Evolutionary conservation across 2,888 invertebrate species (phyloP).

Genomic region (Morpho deidamia): DNA sequence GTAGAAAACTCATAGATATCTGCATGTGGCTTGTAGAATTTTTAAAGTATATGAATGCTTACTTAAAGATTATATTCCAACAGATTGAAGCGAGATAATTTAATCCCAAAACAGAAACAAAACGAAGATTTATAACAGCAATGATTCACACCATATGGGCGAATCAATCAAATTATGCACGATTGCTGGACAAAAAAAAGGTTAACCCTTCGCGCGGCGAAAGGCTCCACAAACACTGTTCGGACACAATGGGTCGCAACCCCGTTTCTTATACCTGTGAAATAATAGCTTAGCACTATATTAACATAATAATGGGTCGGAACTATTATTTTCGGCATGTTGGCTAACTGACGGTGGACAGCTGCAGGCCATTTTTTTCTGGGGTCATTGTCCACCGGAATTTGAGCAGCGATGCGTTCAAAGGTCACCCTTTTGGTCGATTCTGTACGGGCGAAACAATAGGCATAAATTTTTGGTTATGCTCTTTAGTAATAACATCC

Average conservation of each 20-base stretch:
- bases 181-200: constrained; percentile 44
- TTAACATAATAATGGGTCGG: constrained; percentile 71
- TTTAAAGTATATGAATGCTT: too few species aligned
- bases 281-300: constrained; percentile 60
- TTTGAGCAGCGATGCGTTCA: constrained; percentile 47
- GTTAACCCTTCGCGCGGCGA: constrained; percentile 41
- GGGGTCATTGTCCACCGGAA: constrained; percentile 68
- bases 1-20: too few species aligned
- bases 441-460: constrained; percentile 20
- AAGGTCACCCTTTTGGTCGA: constrained; percentile 43
- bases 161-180: constrained; percentile 68
- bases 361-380: constrained; percentile 52
- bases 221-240: constrained; percentile 38
- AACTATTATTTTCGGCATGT: constrained; percentile 67
- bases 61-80: too few species aligned
- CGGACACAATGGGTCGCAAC: constrained; percentile 51
- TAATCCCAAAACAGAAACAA: background rate
- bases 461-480: constrained; percentile 19
- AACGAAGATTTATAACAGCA: constrained; percentile 6
- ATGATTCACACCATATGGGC: constrained; percentile 44
- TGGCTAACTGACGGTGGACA: constrained; percentile 64
- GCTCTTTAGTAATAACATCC: constrained; percentile 5
- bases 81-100: too few species aligned
- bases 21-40: too few species aligned
- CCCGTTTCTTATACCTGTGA: constrained; percentile 54